phyloP scores from a whole-genome alignment of 2,888 invertebrate species.

The Ophraella communa region DNA sequence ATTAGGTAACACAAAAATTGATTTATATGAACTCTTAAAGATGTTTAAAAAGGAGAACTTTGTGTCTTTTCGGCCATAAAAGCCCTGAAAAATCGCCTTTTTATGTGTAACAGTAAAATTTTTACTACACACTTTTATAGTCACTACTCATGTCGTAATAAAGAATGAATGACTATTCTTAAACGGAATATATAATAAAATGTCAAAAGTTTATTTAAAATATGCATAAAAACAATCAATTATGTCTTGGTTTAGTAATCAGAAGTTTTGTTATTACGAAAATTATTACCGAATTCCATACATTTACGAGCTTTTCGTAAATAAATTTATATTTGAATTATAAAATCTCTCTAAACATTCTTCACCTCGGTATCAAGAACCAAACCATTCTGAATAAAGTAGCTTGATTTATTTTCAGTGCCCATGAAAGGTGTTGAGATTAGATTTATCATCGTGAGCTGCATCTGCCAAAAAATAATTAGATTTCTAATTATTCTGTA shows the following conservation, averaged over 20 bases:
- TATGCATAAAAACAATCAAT: background rate
- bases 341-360: too few species aligned
- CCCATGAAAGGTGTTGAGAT: too few species aligned
- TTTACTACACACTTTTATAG: conserved; percentile 22
- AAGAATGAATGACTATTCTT: conserved; percentile 12
- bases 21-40: conserved; percentile 18
- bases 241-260: background rate
- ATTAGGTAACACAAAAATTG: conserved; percentile 22
- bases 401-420: too few species aligned
- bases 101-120: conserved; percentile 24
- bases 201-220: background rate
- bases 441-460: too few species aligned
- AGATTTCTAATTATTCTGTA: too few species aligned
- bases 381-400: too few species aligned
- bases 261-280: background rate
- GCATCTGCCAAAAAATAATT: too few species aligned
- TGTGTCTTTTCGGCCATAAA: conserved; percentile 21
- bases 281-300: background rate
- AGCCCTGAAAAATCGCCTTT: conserved; percentile 15
- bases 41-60: conserved; percentile 19
- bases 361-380: too few species aligned
- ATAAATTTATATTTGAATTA: background rate
- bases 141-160: conserved; percentile 18
- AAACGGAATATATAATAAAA: conserved; percentile 5
- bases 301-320: background rate